These are phyloP conservation scores for Seriola rivoliana DNA, from an alignment of 2,113 vertebrate species.

Conservation along the genomic window DNA sequence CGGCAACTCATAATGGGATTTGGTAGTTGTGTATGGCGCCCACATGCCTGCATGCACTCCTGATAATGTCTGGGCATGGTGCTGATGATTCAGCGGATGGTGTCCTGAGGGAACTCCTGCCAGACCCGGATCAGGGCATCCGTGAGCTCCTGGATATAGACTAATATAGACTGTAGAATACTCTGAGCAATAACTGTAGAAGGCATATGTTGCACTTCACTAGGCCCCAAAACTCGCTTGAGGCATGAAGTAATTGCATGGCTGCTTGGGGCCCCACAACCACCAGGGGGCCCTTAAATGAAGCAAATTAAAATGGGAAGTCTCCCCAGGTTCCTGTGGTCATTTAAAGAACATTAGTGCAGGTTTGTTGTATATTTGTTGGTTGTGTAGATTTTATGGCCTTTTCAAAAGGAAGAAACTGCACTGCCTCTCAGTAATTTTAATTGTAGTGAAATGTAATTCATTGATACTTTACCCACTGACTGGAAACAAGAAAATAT, in stretches of 20 bases:
- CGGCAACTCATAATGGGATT: too few species aligned
- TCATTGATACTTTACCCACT: too few species aligned
- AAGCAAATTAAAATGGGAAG: constrained; percentile 54
- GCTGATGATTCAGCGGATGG: too few species aligned
- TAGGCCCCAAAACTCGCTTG: constrained; percentile 24
- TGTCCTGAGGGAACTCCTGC: too few species aligned
- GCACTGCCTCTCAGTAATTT: too few species aligned
- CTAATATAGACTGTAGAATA: background rate
- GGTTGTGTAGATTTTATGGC: background rate
- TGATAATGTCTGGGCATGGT: too few species aligned
- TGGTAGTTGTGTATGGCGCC: too few species aligned
- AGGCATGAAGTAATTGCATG: constrained; percentile 50
- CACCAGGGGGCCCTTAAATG: constrained; percentile 67
- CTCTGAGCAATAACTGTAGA: constrained; percentile 3
- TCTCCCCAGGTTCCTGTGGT: constrained; percentile 54
- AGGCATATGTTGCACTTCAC: constrained; percentile 28
- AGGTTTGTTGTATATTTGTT: background rate
- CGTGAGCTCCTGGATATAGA: too few species aligned
- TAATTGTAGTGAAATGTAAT: too few species aligned
- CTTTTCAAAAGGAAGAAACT: background rate
- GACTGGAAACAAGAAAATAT: too few species aligned
- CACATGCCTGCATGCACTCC: too few species aligned
- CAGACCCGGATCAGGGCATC: too few species aligned
- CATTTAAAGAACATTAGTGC: background rate
- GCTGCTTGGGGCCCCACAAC: constrained; percentile 49